Conservation (phyloP, 2,888 invertebrate genomes). For the Monoplex corrugatus region DNA sequence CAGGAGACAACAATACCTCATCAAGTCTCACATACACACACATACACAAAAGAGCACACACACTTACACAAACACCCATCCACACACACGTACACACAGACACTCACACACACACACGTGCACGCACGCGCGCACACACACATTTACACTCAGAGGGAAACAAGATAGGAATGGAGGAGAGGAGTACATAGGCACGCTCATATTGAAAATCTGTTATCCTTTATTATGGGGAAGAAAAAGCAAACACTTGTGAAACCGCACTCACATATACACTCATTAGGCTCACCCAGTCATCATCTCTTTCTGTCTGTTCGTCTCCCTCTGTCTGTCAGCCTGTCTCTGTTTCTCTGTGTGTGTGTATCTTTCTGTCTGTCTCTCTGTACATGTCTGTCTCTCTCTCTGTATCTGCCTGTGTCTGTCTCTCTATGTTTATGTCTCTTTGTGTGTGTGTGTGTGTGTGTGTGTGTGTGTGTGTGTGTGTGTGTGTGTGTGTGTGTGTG, state of each 20-base stretch:
- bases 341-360: background rate
- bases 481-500: background rate
- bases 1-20: too few species aligned
- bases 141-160: background rate
- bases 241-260: too few species aligned
- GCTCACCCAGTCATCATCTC: too few species aligned
- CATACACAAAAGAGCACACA: background rate
- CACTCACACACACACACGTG: background rate
- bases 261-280: too few species aligned
- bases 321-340: background rate
- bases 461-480: background rate
- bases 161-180: too few species aligned
- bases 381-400: too few species aligned
- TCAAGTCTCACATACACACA: too few species aligned
- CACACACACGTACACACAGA: conserved; percentile 10
- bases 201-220: too few species aligned
- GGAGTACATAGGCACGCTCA: too few species aligned
- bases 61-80: background rate
- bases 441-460: background rate
- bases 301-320: background rate
- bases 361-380: background rate
- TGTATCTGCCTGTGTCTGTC: background rate
- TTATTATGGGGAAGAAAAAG: too few species aligned
- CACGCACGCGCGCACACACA: background rate
- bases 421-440: background rate